Evolutionary conservation across 2,113 vertebrate species (phyloP), one percentile per base, ranked within the genome.

Genomic region (Triplophysa dalaica): DNA sequence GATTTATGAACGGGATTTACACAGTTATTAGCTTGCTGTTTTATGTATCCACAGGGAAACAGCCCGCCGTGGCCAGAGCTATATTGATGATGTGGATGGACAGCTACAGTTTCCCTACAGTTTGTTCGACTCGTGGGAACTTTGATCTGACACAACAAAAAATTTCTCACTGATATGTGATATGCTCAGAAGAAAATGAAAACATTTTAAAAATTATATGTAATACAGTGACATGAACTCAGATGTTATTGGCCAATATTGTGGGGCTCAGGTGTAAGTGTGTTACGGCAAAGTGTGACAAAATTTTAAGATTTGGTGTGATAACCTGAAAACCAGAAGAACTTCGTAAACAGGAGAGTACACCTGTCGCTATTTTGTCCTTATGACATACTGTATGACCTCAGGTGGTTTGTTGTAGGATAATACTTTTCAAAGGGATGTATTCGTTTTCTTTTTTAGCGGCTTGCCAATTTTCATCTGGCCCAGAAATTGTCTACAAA

Each of bases 1-100:
- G 79, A 81, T 81, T 78, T 64, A 78, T 78, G 70, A 81, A 64
- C 64, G 21, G 78, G 52, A 74, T 75, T 67, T 43, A 48, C 52
- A 17, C 19, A 61, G 70, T 75, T 66, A 77, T 67, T 82, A 82
- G 60, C 58, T 62, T 21, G 63, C 41, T 13, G 69, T 80, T 81
- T 76, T 54, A 48, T 52, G 12, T 52, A 61, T 77, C 29, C 29
- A 38, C 7, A 48, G 66, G 66, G 74, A 77, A 41, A n/a, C 45
- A 8, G 38, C 58, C 58, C 21, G 26, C 65, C 4, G 21, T 45
- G 61, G 21, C 78, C 62, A 14, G 33, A 72, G 52, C 24, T 52
- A 3, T 24, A 33, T 48, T 19, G 24, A 17, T 45, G 0, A 29
- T 68, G 48, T 54, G 48, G 17, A 72, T 48, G 29, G 52, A 72